Base-by-base conservation (phyloP, 2,113 vertebrate species). In the Calyptommatus sinebrachiatus region DNA sequence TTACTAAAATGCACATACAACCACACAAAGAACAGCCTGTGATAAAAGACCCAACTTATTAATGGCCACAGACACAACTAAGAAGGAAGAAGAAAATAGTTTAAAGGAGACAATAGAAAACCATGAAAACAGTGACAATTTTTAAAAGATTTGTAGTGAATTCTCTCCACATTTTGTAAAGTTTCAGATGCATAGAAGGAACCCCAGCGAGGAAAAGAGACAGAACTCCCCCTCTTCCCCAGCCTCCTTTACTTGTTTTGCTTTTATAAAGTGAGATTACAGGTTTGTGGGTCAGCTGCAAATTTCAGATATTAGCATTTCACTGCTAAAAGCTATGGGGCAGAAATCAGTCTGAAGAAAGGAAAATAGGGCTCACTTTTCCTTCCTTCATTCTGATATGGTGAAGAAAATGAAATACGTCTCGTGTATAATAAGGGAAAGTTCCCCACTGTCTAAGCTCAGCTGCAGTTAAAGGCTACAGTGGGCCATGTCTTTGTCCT, bases 31-130 rank as follows among this genome's bases (percentile, higher is more conserved):
- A 73, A n/a, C 8, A 9, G 35, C 48, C n/a, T 62, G 70, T 68
- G 48, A 78, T 73, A 57, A 83, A 61, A 28, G 50, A 22, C 41
- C 72, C 53, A 60, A n/a, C 46, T 81, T 10, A 60, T 26, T 61
- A 75, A 75, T 35, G 45, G 22, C 72, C 65, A 70, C 6, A 60
- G 66, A 41, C 22, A 70, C 22, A 31, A 60, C 31, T 12, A 24
- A 57, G 31, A 28, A 45, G 5, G 8, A 60, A 70, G 50, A 35
- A 53, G 31, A 50, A 53, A 77, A 22, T 5, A n/a, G 11, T 11
- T 6, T 26, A 69, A 77, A 29, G 28, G 29, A 69, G 12, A 69
- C 50, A 21, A 7, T 29, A 16, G 24, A 16, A 22, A 67, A 26
- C 26, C 8, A 41, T n/a, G 14, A 61, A 70, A 57, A 69, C 70